Evolutionary conservation across 92 coral and sea anemone genomes (phyloP).

Genomic region (Bergia puertoricense): DNA sequence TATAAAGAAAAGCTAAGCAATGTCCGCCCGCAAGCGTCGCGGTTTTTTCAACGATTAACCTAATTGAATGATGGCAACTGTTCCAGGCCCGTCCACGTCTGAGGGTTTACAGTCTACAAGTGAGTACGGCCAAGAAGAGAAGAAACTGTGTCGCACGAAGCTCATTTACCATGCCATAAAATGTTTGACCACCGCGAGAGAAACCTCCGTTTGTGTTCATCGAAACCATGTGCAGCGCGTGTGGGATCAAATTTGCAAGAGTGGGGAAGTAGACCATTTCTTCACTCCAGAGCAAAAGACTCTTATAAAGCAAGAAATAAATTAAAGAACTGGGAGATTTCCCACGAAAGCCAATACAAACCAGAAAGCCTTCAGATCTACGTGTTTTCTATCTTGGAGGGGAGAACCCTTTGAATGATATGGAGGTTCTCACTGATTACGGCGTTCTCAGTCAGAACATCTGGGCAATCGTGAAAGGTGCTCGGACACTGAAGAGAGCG

Average conservation of each 20-base stretch:
- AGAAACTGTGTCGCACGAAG: slow-evolving; percentile 7
- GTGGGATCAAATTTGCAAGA: slow-evolving; percentile 24
- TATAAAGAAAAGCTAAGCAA: no score
- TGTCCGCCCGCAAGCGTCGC: no score
- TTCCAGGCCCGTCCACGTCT: background rate
- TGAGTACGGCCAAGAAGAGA: slow-evolving; percentile 13
- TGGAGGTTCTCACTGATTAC: slow-evolving; percentile 37
- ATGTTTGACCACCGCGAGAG: slow-evolving; percentile 15
- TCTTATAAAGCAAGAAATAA: slow-evolving; percentile 7
- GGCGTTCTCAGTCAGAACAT: slow-evolving; percentile 61
- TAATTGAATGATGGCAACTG: background rate
- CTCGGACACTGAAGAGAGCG: background rate
- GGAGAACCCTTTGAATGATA: slow-evolving; percentile 52
- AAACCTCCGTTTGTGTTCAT: slow-evolving; percentile 42
- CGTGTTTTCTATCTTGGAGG: slow-evolving; percentile 60
- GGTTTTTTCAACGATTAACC: no score
- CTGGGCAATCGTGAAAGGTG: slow-evolving; percentile 58
- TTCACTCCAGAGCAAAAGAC: no score
- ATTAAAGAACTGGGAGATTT: slow-evolving; percentile 3
- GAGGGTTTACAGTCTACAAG: background rate
- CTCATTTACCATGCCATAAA: slow-evolving; percentile 10
- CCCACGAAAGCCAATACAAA: slow-evolving; percentile 35
- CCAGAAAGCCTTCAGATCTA: slow-evolving; percentile 43
- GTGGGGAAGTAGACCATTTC: slow-evolving; percentile 5
- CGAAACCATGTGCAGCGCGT: slow-evolving; percentile 39